phyloP scores from a whole-genome alignment of 2,888 invertebrate genomes.

The Punctoribates punctum region DNA sequence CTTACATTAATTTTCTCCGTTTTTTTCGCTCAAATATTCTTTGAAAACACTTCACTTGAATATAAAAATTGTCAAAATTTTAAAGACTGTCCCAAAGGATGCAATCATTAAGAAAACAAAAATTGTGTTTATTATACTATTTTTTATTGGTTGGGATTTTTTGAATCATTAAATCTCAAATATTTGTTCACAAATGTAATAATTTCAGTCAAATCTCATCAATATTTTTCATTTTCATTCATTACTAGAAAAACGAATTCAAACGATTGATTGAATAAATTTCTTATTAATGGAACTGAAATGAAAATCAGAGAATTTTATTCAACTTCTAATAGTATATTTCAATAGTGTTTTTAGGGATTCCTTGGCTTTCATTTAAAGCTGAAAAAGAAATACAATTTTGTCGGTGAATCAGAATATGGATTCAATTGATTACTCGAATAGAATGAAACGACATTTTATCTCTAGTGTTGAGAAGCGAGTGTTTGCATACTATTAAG shows the following conservation, averaged over 20 bases:
- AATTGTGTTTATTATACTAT: too few relatives aligned
- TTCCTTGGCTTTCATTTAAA: not conserved
- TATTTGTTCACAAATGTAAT: too few relatives aligned
- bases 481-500: conserved; percentile 28
- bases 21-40: not conserved
- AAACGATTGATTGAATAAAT: too few relatives aligned
- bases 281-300: too few relatives aligned
- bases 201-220: too few relatives aligned
- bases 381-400: conserved; percentile 7
- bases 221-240: too few relatives aligned
- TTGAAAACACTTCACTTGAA: not conserved
- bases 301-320: not conserved
- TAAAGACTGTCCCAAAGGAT: not conserved
- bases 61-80: not conserved
- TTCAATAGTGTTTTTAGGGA: not conserved
- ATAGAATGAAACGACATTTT: not conserved
- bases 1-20: not conserved
- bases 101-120: too few relatives aligned
- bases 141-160: too few relatives aligned
- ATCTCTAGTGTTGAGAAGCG: conserved; percentile 11
- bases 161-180: too few relatives aligned
- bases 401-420: conserved; percentile 9
- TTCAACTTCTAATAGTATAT: not conserved
- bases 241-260: too few relatives aligned
- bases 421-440: conserved; percentile 29